phyloP scores from a whole-genome alignment of 2,113 vertebrate species.

The Tapirus terrestris region DNA sequence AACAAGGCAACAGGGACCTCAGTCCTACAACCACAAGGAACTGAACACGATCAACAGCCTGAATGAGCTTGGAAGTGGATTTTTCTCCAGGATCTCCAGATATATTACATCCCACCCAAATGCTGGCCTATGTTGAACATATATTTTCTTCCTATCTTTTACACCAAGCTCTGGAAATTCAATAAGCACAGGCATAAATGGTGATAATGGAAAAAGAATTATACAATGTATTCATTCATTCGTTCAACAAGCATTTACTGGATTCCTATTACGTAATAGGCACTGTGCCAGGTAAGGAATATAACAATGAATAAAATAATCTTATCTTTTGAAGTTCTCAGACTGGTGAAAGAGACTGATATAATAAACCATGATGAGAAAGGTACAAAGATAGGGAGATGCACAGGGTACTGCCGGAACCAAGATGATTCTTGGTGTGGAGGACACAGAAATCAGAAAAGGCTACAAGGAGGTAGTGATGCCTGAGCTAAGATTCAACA shows the following conservation, averaged over 20 bases:
- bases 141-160: neutral
- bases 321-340: neutral
- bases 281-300: neutral
- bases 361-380: neutral
- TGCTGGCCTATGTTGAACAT: neutral
- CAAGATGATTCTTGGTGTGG: neutral
- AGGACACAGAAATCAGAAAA: neutral
- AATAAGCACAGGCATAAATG: neutral
- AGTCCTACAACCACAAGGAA: neutral
- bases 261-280: neutral
- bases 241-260: neutral
- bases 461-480: neutral
- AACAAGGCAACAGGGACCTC: neutral
- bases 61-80: neutral
- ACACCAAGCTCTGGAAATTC: constrained; percentile 11
- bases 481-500: neutral
- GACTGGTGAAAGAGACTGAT: neutral
- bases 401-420: neutral
- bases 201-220: neutral
- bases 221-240: neutral
- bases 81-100: neutral
- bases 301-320: neutral
- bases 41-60: neutral
- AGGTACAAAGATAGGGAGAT: neutral
- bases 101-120: neutral